Evolutionary conservation across 2,888 invertebrate species (phyloP).

Genomic region (Liopterus haemorrhoidalis): DNA sequence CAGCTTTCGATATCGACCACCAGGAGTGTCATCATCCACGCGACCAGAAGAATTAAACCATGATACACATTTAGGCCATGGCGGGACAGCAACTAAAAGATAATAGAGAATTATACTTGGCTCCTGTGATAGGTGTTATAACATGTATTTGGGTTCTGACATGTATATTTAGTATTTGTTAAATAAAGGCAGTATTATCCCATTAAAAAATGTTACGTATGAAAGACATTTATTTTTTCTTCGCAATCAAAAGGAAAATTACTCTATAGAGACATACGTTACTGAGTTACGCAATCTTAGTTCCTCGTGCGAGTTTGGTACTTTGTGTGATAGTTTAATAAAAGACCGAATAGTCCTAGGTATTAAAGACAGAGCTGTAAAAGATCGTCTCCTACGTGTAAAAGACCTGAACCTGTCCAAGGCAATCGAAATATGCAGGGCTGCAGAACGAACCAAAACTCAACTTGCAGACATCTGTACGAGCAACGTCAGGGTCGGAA

Average conservation of each 20-base stretch:
- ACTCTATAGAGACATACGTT: constrained; percentile 14
- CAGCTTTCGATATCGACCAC: constrained; percentile 61
- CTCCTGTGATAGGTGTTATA: background rate
- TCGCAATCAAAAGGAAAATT: constrained; percentile 1
- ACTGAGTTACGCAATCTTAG: constrained; percentile 13
- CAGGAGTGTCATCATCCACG: constrained; percentile 53
- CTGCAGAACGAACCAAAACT: no score
- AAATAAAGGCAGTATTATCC: no score
- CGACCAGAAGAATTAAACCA: constrained; percentile 85
- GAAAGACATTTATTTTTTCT: constrained; percentile 15
- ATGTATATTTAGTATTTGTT: no score
- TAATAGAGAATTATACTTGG: background rate
- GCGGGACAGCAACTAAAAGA: constrained; percentile 66
- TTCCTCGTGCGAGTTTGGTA: constrained; percentile 26
- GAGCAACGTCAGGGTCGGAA: no score
- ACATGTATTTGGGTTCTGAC: no score
- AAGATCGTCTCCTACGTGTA: constrained; percentile 19
- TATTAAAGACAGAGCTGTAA: constrained; percentile 19
- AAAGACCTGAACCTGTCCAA: constrained; percentile 14
- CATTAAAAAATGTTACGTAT: no score
- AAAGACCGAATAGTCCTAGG: constrained; percentile 27
- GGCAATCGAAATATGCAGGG: constrained; percentile 20
- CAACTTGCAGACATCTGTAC: no score
- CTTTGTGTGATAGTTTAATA: constrained; percentile 25
- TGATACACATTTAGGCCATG: constrained; percentile 74